Base-by-base conservation (phyloP, 1,140 invertebrate genomes). In the Drosophila rhopaloa region DNA sequence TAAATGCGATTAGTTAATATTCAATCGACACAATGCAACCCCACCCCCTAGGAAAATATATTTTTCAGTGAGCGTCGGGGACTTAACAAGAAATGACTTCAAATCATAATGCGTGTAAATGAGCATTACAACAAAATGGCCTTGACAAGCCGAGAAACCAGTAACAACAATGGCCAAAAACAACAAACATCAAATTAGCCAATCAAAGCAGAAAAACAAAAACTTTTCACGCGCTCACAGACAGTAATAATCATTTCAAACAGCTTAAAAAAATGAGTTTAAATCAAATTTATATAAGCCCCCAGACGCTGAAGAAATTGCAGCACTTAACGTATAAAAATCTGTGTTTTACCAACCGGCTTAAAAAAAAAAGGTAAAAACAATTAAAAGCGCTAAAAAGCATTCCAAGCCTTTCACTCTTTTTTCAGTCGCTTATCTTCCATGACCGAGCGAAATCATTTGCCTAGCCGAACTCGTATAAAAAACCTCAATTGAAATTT, bases 251-350 rank as follows among this genome's bases (percentile, higher is more conserved):
- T 77, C 66, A 58, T 58, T 72, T 58, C 19, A 9, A 48, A 44
- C 62, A 24, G 32, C 46, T 58, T 47, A 61, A 44, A 68, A 40
- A 65, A 38, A 67, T 9, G 40, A 16, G 16, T 51, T 47, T 58
- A 10, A 54, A 59, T 40, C 24, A 63, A 68, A 56, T 80, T 84
- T 84, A 85, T 78, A 68, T 84, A 84, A 85, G 60, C 55, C 24
- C 16, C 44, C 50, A 67, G 66, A 72, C 66, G 55, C 27, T 68
- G 43, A 50, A 66, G 53, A 84, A 88, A 86, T 82, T 76, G 62
- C 76, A 60, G 83, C 71, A 76, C 67, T 82, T 82, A 79, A 79
- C 79, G 67, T 68, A 88, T 82, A 79, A 79, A 85, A 73, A 59
- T 73, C 47, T 66, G 79, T 72, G 55, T 16, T 35, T 47, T 51